Evolutionary conservation across 2,797 vertebrate species (phyloP).

Genomic region (Potorous gilbertii): DNA sequence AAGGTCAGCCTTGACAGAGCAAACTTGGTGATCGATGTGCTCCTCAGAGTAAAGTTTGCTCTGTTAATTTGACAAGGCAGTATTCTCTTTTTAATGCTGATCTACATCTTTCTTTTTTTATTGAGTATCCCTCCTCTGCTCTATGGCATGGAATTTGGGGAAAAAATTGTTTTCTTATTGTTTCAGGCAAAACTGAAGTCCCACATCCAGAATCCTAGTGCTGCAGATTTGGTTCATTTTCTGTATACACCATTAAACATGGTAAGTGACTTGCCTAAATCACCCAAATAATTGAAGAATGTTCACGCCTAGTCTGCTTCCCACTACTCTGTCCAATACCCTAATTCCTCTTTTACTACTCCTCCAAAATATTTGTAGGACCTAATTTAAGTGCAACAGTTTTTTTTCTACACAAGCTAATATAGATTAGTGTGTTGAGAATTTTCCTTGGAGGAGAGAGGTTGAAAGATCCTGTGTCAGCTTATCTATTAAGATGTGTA

Average conservation of each 20-base stretch:
- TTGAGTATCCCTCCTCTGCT: not conserved
- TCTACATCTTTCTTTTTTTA: not conserved
- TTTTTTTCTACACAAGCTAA: not conserved
- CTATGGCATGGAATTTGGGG: not conserved
- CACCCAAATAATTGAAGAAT: not conserved
- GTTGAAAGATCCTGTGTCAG: not conserved
- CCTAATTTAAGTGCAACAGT: not conserved
- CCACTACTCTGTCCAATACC: not conserved
- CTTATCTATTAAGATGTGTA: not conserved
- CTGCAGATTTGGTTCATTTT: slow-evolving; percentile 95
- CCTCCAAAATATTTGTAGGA: not conserved
- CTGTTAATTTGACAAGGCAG: not conserved
- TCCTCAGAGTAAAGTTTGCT: not conserved
- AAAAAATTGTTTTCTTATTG: slow-evolving; percentile 36
- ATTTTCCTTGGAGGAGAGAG: not conserved
- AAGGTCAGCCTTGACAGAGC: not conserved
- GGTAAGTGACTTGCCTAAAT: slow-evolving; percentile 83
- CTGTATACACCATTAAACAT: slow-evolving; percentile 94
- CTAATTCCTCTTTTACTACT: not conserved
- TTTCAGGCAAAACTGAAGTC: slow-evolving; percentile 92
- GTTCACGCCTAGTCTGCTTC: not conserved
- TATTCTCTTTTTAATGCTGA: not conserved
- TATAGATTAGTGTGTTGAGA: not conserved
- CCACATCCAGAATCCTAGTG: slow-evolving; percentile 97
- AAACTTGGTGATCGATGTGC: not conserved